Conservation (phyloP, 2,113 vertebrate genomes). For the Catharus minimus region DNA sequence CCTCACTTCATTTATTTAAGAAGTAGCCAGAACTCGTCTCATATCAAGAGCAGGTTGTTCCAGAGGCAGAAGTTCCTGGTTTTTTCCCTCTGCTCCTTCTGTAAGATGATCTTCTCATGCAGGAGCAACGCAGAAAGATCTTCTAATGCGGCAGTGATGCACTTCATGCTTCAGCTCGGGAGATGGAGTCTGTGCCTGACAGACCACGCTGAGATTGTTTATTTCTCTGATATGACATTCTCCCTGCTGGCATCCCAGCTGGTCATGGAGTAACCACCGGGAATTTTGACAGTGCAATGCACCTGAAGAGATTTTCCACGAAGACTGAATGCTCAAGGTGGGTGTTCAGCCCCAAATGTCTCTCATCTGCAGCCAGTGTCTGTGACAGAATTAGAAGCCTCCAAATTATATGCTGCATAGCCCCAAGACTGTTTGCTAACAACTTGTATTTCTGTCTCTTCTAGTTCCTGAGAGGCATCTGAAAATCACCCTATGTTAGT, state of each 20-base stretch:
- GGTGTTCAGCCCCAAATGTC: background rate
- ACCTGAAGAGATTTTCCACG: background rate
- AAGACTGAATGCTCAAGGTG: background rate
- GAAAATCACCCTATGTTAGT: background rate
- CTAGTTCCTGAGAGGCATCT: background rate
- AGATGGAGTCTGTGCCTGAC: background rate
- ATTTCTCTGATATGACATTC: fast-evolving
- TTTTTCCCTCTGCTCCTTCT: background rate
- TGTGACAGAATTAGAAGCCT: background rate
- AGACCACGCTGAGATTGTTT: background rate
- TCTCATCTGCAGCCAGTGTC: background rate
- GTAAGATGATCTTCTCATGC: background rate
- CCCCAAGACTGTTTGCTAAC: background rate
- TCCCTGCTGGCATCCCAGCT: background rate
- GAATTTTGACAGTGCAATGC: background rate
- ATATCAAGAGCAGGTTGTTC: background rate
- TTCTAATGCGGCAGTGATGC: background rate
- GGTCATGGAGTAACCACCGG: background rate
- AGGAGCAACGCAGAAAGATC: background rate
- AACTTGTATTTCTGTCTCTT: background rate
- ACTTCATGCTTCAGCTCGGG: background rate
- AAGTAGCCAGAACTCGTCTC: background rate
- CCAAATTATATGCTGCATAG: background rate
- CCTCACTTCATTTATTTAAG: background rate
- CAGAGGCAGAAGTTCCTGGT: background rate